A percentile compares a stretch with the other conserved stretches of the same genome.
phyloP scores from a whole-genome alignment of 2,113 vertebrate species.

The Pterocles burchelli region DNA sequence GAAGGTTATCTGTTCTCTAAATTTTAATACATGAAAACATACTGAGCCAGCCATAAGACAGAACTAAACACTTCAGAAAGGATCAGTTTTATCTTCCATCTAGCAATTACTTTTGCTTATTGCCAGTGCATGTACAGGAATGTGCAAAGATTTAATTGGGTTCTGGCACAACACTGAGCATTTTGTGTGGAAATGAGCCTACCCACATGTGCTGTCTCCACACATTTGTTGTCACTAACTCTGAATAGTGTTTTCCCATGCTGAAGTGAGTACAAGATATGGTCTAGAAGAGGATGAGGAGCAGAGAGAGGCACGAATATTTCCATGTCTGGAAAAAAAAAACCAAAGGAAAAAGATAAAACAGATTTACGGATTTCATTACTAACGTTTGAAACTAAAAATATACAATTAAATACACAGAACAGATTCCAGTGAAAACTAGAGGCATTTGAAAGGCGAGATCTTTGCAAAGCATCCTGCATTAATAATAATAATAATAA shows the following conservation, averaged over 20 bases:
- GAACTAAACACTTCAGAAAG: not conserved
- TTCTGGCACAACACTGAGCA: not conserved
- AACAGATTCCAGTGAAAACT: not conserved
- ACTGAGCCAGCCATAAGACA: not conserved
- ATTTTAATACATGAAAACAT: not conserved
- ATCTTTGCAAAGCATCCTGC: not conserved
- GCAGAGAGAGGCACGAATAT: not conserved
- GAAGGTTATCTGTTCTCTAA: not conserved
- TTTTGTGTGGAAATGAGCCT: not conserved
- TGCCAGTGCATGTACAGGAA: not conserved
- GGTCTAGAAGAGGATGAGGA: not conserved
- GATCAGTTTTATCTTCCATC: not conserved
- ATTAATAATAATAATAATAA: not conserved
- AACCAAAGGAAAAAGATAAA: not conserved
- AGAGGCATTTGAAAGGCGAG: not conserved
- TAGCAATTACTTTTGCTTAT: not conserved
- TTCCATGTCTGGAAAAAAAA: not conserved
- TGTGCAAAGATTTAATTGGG: not conserved
- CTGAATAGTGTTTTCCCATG: not conserved
- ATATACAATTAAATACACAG: not conserved
- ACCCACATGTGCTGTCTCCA: not conserved
- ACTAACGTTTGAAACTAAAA: not conserved
- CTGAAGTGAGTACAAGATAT: not conserved
- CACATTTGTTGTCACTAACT: not conserved
- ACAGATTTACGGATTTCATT: accelerated